Conservation (phyloP, 2,113 vertebrate genomes). For the Sigmodon hispidus region DNA sequence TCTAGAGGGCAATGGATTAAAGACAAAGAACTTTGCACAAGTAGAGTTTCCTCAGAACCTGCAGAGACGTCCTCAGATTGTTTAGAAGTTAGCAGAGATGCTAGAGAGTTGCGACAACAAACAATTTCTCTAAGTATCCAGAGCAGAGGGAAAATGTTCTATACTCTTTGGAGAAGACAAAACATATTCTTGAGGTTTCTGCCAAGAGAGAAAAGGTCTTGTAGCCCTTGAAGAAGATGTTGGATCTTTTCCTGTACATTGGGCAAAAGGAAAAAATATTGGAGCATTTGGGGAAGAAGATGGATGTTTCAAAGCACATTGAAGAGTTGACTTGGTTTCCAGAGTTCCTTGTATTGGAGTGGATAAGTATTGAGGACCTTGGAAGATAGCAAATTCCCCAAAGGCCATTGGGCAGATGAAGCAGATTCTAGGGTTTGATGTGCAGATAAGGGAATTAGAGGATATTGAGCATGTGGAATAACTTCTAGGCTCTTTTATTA, state of each 20-base stretch:
- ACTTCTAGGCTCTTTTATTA: background rate
- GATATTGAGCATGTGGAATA: background rate
- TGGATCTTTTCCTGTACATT: background rate
- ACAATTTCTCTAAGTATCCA: background rate
- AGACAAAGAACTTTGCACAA: background rate
- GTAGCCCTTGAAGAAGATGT: background rate
- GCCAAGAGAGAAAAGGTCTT: too few relatives aligned
- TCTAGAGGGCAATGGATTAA: background rate
- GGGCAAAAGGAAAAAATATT: background rate
- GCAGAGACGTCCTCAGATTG: background rate
- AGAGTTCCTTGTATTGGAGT: background rate
- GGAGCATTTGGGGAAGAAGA: too few relatives aligned
- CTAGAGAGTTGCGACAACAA: background rate
- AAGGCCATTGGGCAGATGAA: background rate
- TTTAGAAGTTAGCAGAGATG: background rate
- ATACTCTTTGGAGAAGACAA: too few relatives aligned
- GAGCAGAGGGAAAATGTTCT: background rate
- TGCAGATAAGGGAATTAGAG: background rate
- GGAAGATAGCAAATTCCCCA: too few relatives aligned
- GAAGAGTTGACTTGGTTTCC: background rate
- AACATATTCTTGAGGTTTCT: background rate
- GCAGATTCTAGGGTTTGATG: background rate
- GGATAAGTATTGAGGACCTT: too few relatives aligned
- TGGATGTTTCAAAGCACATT: background rate
- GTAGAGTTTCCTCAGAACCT: background rate